Conservation (phyloP, 2,888 invertebrate species). For the Mycalesis mineus region DNA sequence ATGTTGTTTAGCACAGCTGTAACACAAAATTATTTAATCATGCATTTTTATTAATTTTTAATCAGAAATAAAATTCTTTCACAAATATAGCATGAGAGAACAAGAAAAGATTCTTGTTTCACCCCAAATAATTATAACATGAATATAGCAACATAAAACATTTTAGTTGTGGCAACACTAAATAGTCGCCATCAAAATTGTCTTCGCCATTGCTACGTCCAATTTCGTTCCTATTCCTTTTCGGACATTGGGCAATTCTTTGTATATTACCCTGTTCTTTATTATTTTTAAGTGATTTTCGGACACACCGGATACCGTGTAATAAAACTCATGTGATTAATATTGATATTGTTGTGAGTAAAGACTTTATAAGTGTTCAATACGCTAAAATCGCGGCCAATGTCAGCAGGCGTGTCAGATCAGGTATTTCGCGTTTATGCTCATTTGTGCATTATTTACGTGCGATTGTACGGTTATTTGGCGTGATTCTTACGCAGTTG, state of each 20-base stretch:
- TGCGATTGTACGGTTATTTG: slow-evolving; percentile 32
- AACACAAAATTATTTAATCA: too few species aligned
- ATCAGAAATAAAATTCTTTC: too few species aligned
- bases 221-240: slow-evolving; percentile 47
- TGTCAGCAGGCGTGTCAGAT: slow-evolving; percentile 95
- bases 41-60: too few species aligned
- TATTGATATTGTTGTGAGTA: slow-evolving; percentile 63
- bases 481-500: slow-evolving; percentile 44
- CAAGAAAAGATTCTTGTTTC: too few species aligned
- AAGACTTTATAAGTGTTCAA: slow-evolving; percentile 72
- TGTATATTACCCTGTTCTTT: slow-evolving; percentile 62
- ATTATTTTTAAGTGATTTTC: slow-evolving; percentile 54
- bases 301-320: slow-evolving; percentile 64
- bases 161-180: slow-evolving; percentile 24
- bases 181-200: slow-evolving; percentile 49
- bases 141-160: too few species aligned
- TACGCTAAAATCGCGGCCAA: slow-evolving; percentile 83
- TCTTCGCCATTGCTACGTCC: slow-evolving; percentile 55
- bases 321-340: slow-evolving; percentile 75
- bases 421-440: slow-evolving; percentile 81
- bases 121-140: too few species aligned
- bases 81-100: too few species aligned
- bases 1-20: too few species aligned
- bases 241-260: slow-evolving; percentile 58
- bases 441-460: slow-evolving; percentile 45